Conservation (phyloP, 2,888 invertebrate species). For the Peribatodes rhomboidaria region DNA sequence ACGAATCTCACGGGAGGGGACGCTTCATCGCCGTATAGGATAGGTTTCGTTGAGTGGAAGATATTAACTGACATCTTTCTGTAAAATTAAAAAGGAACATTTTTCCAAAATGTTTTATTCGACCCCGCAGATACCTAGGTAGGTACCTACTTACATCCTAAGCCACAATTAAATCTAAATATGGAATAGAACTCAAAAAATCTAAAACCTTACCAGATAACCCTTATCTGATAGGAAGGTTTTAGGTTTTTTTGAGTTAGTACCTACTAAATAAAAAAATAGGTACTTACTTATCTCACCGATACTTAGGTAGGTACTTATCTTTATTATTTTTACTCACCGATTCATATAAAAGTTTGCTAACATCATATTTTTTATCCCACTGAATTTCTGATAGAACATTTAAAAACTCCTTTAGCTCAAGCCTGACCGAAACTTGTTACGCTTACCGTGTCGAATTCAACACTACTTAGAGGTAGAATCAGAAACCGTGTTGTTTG, state of each 20-base stretch:
- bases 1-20: conserved; percentile 85
- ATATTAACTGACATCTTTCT: conserved; percentile 7
- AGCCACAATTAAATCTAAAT: too few species aligned
- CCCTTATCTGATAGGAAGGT: too few species aligned
- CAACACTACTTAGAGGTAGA: conserved; percentile 1
- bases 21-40: conserved; percentile 79
- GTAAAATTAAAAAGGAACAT: neutral
- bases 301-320: too few species aligned
- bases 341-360: neutral
- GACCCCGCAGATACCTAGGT: too few species aligned
- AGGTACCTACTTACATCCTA: too few species aligned
- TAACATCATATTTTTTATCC: neutral
- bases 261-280: too few species aligned
- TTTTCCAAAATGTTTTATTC: neutral
- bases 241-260: too few species aligned
- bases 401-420: neutral
- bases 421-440: neutral
- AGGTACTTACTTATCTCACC: too few species aligned
- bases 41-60: conserved; percentile 45
- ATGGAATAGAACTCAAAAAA: too few species aligned
- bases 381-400: neutral
- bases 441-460: neutral
- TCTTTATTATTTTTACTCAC: conserved; percentile 4
- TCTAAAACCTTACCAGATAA: too few species aligned
- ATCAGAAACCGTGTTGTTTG: neutral